phyloP scores from a whole-genome alignment of 2,888 invertebrate species.

The Drosophila monieri region DNA sequence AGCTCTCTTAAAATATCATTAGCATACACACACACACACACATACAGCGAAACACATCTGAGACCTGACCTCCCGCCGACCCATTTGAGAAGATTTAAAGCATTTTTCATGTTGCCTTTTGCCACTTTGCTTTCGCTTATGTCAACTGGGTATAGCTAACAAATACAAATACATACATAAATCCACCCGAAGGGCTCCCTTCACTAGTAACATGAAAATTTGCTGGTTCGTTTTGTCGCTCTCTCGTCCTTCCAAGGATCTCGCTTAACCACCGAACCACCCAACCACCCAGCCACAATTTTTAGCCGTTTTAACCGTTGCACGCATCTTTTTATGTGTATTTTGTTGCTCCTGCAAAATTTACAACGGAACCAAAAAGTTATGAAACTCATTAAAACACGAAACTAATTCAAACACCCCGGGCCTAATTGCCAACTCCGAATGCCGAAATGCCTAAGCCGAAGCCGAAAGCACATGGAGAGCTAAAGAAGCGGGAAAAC shows the following conservation, averaged over 20 bases:
- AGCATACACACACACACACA: constrained; percentile 64
- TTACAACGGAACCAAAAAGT: constrained; percentile 79
- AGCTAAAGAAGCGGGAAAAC: constrained; percentile 4
- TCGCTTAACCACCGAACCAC: background rate
- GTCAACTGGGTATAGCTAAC: constrained; percentile 64
- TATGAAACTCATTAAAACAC: constrained; percentile 77
- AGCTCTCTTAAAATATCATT: constrained; percentile 76
- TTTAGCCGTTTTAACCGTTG: constrained; percentile 30
- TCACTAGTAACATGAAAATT: constrained; percentile 37
- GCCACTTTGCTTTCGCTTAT: constrained; percentile 59
- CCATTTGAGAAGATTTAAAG: constrained; percentile 46
- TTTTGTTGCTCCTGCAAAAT: constrained; percentile 61
- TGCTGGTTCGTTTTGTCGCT: constrained; percentile 34
- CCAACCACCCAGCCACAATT: background rate
- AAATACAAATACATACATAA: constrained; percentile 50
- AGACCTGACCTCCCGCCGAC: background rate
- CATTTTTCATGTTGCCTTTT: constrained; percentile 60
- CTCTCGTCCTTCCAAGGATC: background rate
- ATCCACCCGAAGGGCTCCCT: constrained; percentile 39
- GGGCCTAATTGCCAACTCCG: constrained; percentile 74
- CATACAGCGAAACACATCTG: constrained; percentile 28
- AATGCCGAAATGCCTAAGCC: constrained; percentile 42
- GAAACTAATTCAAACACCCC: constrained; percentile 78
- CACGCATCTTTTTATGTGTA: constrained; percentile 40
- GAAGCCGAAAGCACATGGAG: constrained; percentile 31